phyloP scores from a whole-genome alignment of 2,888 invertebrate species.

The Cataglyphis albicans region DNA sequence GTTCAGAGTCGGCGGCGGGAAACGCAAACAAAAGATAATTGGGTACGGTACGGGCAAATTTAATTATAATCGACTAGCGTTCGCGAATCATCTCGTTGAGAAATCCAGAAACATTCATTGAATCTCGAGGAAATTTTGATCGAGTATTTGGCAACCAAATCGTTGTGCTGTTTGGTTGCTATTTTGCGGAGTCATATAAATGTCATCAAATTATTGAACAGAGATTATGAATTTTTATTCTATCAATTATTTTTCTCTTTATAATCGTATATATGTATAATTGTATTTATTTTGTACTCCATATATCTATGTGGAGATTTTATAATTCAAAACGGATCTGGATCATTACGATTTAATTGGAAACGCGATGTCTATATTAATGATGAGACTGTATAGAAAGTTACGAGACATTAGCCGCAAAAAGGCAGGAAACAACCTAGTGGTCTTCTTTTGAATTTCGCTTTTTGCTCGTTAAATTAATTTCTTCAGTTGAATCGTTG shows the following conservation, averaged over 20 bases:
- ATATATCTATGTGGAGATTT: background rate
- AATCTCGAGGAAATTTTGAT: conserved; percentile 15
- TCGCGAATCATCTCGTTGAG: background rate
- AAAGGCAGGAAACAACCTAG: background rate
- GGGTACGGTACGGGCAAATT: conserved; percentile 63
- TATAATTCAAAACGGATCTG: background rate
- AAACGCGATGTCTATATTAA: conserved; percentile 16
- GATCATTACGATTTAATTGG: conserved; percentile 45
- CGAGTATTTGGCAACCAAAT: background rate
- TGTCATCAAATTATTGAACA: background rate
- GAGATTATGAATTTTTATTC: background rate
- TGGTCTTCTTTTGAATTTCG: background rate
- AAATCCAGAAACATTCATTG: conserved; percentile 11
- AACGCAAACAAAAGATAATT: conserved; percentile 74
- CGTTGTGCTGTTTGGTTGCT: background rate
- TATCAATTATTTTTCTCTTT: background rate
- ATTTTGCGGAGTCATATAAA: background rate
- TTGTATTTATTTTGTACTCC: background rate
- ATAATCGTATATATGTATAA: background rate
- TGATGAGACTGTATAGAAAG: background rate
- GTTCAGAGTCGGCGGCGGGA: conserved; percentile 35
- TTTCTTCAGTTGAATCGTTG: conserved; percentile 71
- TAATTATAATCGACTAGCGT: conserved; percentile 68
- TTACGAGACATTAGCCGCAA: background rate
- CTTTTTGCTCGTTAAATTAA: conserved; percentile 57